These are phyloP conservation scores for Osmerus mordax DNA, from an alignment of 2,113 vertebrate genomes.

Conservation along the genomic window DNA sequence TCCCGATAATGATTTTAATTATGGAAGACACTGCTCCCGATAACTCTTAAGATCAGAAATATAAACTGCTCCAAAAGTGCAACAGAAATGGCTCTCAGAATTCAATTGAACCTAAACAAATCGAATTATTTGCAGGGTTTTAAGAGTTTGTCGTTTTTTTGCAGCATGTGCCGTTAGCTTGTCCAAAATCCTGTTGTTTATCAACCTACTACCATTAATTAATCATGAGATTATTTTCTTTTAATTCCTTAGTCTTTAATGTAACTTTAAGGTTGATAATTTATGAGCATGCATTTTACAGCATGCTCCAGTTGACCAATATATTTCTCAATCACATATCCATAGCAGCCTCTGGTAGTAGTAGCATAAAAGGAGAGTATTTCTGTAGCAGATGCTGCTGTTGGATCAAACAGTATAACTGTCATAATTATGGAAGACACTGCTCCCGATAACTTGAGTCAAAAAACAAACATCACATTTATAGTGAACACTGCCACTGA, in stretches of 20 bases:
- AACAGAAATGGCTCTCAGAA: constrained; percentile 46
- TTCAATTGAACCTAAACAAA: not conserved
- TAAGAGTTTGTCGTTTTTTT: not conserved
- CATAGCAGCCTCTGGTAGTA: constrained; percentile 44
- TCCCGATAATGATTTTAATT: constrained; percentile 94
- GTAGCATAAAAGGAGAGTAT: not conserved
- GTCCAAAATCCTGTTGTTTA: too few relatives aligned
- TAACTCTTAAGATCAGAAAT: constrained; percentile 74
- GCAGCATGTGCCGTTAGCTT: too few relatives aligned
- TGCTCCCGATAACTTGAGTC: constrained; percentile 97
- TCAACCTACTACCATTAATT: too few relatives aligned
- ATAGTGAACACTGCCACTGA: constrained; percentile 63
- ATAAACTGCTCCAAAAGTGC: constrained; percentile 52
- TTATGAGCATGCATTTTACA: too few relatives aligned
- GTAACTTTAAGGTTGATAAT: too few relatives aligned
- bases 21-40: constrained; percentile 98
- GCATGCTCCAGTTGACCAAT: too few relatives aligned
- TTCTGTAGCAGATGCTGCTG: constrained; percentile 98
- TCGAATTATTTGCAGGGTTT: not conserved
- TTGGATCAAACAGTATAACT: constrained; percentile 96
- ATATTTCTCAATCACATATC: too few relatives aligned
- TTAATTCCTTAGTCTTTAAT: too few relatives aligned
- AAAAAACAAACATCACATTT: constrained; percentile 28
- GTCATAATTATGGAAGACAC: constrained; percentile 99
- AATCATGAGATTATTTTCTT: too few relatives aligned